Evolutionary conservation across 2,888 invertebrate species (phyloP), one percentile per base, ranked within the genome.

Genomic region (Ctena decussata): DNA sequence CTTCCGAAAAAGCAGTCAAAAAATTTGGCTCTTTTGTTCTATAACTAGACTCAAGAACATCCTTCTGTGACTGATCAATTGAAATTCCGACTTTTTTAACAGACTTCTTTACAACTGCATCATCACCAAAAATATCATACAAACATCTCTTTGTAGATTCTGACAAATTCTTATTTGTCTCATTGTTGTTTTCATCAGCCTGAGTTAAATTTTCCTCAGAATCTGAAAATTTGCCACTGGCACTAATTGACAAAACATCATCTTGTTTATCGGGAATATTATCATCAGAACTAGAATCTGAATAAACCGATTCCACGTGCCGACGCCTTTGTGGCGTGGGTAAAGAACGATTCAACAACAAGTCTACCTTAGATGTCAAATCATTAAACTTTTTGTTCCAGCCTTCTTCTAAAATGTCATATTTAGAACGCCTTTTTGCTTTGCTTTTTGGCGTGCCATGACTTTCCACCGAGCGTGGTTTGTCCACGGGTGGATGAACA

Each of bases 11-110:
- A 27, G 81, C 74, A 30, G 77, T 53, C 18, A 81, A 39, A 46
- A 70, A 82, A 60, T 82, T 85, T 69, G 85, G 85, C 32, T 79
- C 76, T 12, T 72, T 65, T 44, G 71, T 79, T 35, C 79, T 73
- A 35, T 77, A 79, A 49, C 84, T 76, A 30, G 46, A 73, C 1
- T 46, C 37, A 12, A 80, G 37, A 0, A 79, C 79, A 15, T 76
- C 77, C 46, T 65, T 80, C 32, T 76, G 65, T 24, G 46, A 76
- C n/a, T n/a, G n/a, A n/a, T n/a, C n/a, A n/a, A n/a, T n/a, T n/a
- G n/a, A n/a, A n/a, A n/a, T n/a, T n/a, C n/a, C n/a, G n/a, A n/a
- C n/a, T n/a, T n/a, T n/a, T n/a, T n/a, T n/a, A n/a, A n/a, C n/a
- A n/a, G n/a, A n/a, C n/a, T n/a, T n/a, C n/a, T n/a, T n/a, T n/a